Percentiles rank a stretch among this genome's conserved stretches.
Conservation (phyloP, 2,113 vertebrate genomes). For the Cariama cristata region DNA sequence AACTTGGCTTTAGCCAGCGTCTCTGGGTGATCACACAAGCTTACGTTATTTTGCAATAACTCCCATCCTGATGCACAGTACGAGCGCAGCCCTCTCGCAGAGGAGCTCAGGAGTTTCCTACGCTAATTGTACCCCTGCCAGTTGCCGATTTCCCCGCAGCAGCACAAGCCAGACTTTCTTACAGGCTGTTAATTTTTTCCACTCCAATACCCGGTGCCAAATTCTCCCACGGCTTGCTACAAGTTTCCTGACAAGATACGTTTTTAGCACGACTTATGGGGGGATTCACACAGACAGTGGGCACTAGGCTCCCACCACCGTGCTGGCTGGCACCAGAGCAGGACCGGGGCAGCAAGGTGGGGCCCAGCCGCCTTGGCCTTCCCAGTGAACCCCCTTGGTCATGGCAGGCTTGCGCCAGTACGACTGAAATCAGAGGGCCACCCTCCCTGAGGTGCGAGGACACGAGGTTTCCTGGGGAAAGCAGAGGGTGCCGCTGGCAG, state of each 20-base stretch:
- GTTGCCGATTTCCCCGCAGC: slow-evolving; percentile 54
- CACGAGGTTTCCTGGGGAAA: fast-evolving
- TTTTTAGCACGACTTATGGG: neutral
- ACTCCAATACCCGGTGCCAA: slow-evolving; percentile 66
- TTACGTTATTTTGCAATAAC: neutral
- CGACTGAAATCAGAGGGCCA: neutral
- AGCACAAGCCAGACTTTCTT: slow-evolving; percentile 70
- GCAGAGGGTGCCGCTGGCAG: neutral
- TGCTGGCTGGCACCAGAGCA: neutral
- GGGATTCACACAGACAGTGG: neutral
- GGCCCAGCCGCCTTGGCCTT: neutral
- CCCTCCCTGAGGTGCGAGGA: fast-evolving
- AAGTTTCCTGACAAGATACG: slow-evolving; percentile 71
- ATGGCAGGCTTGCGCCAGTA: fast-evolving
- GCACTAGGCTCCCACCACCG: neutral
- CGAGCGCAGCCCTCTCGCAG: neutral
- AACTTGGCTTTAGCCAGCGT: slow-evolving; percentile 9
- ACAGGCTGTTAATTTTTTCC: slow-evolving; percentile 74
- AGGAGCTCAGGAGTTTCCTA: slow-evolving; percentile 69
- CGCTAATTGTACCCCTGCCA: slow-evolving; percentile 56
- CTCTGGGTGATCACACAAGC: slow-evolving; percentile 54
- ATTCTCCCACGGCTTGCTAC: slow-evolving; percentile 65
- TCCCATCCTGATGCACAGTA: neutral
- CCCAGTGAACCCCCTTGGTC: neutral
- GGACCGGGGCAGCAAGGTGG: neutral